Conservation (phyloP, 2,888 invertebrate genomes). For the Tipula vernalis region DNA sequence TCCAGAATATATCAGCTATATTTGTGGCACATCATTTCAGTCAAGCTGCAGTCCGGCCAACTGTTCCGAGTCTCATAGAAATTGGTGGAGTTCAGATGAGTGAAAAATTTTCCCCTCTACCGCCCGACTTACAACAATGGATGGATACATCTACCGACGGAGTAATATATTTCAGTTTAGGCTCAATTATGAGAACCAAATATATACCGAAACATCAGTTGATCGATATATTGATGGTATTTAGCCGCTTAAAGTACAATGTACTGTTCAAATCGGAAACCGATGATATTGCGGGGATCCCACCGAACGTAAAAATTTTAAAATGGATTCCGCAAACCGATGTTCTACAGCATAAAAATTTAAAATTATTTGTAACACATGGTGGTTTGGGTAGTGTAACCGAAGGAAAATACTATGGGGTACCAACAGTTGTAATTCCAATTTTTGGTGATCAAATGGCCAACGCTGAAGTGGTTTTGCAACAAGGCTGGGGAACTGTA, state of each 20-base stretch:
- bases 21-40: conserved; percentile 17
- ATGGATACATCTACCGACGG: conserved; percentile 34
- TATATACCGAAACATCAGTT: conserved; percentile 20
- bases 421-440: conserved; percentile 39
- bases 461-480: conserved; percentile 36
- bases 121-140: conserved; percentile 15
- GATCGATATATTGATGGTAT: conserved; percentile 11
- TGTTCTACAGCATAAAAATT: conserved; percentile 36
- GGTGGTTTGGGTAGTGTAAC: conserved; percentile 38
- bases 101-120: conserved; percentile 24
- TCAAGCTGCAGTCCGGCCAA: conserved; percentile 28
- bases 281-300: conserved; percentile 24
- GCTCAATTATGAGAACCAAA: conserved; percentile 30
- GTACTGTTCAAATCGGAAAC: conserved; percentile 16
- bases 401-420: conserved; percentile 38
- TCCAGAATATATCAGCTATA: conserved; percentile 26
- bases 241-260: conserved; percentile 14
- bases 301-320: conserved; percentile 30
- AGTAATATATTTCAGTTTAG: conserved; percentile 38
- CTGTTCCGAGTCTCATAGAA: conserved; percentile 33
- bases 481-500: conserved; percentile 32
- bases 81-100: conserved; percentile 34
- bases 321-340: conserved; percentile 39
- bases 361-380: conserved; percentile 23
- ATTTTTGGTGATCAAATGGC: conserved; percentile 17